A percentile compares a stretch with the other conserved stretches of the same genome.
Evolutionary conservation across 2,113 vertebrate species (phyloP).

Genomic region (Haemorhous mexicanus): DNA sequence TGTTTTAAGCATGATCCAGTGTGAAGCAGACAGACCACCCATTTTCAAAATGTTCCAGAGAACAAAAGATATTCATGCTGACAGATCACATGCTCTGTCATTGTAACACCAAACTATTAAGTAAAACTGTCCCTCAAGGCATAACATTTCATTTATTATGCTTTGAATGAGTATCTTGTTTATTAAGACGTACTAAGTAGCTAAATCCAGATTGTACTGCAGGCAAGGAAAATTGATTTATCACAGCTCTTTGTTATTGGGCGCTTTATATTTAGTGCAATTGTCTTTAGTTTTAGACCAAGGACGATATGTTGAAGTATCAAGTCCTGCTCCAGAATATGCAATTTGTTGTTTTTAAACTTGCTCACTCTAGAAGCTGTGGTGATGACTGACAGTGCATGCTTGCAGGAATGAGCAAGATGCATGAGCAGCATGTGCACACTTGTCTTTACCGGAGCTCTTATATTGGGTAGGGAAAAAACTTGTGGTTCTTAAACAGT

Average conservation of each 20-base stretch:
- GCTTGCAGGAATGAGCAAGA: not conserved
- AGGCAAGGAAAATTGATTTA: constrained; percentile 68
- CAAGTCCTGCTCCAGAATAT: not conserved
- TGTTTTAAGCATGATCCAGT: not conserved
- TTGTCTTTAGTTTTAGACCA: constrained; percentile 40
- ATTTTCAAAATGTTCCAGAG: constrained; percentile 3
- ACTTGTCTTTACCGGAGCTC: not conserved
- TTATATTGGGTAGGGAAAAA: not conserved
- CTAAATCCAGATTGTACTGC: constrained; percentile 55
- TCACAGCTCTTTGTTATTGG: not conserved
- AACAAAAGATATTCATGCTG: constrained; percentile 60
- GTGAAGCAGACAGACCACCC: not conserved
- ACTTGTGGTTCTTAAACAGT: not conserved
- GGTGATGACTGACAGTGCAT: not conserved
- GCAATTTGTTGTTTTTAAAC: not conserved
- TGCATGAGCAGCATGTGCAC: not conserved
- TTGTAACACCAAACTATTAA: constrained; percentile 58
- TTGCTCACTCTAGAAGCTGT: not conserved
- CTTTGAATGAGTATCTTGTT: constrained; percentile 72
- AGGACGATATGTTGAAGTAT: not conserved
- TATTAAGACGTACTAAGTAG: constrained; percentile 70
- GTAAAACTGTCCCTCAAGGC: constrained; percentile 72
- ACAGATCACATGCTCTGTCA: constrained; percentile 51
- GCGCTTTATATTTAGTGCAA: constrained; percentile 2
- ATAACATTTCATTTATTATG: constrained; percentile 75